Evolutionary conservation across 2,888 invertebrate genomes (phyloP).

Genomic region (Apodemia hepburni): DNA sequence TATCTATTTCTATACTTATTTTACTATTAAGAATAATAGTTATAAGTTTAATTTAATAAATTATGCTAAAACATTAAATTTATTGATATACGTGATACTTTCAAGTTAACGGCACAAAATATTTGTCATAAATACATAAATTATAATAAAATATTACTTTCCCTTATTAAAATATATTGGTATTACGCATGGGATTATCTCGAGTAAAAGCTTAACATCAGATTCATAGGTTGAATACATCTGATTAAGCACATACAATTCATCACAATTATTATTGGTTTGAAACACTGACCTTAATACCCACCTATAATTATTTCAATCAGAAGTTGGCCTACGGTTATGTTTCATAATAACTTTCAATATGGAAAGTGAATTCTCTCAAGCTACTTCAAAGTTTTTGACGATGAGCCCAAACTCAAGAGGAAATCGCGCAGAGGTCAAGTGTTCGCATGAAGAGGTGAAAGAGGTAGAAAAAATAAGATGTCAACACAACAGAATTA

Average conservation of each 20-base stretch:
- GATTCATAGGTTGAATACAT: neutral
- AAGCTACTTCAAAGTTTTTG: neutral
- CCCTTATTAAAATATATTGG: neutral
- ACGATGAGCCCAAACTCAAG: neutral
- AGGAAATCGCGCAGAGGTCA: neutral
- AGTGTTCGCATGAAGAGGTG: neutral
- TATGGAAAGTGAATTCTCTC: slow-evolving; percentile 7
- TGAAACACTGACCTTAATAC: slow-evolving; percentile 2
- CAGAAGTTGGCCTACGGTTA: slow-evolving; percentile 7
- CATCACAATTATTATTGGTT: neutral
- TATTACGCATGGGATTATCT: neutral
- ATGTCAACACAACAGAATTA: neutral
- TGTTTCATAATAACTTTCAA: slow-evolving; percentile 5
- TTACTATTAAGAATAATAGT: no score
- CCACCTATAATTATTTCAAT: neutral
- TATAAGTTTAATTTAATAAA: no score
- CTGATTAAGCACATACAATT: slow-evolving; percentile 1
- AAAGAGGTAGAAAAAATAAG: no score
- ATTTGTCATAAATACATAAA: neutral
- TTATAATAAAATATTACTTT: neutral
- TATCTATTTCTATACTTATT: no score
- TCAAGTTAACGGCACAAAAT: neutral
- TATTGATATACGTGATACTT: no score
- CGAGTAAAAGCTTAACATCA: neutral
- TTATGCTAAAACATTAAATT: no score